phyloP scores from a whole-genome alignment of 2,888 invertebrate genomes.

The Heliconius aoede region DNA sequence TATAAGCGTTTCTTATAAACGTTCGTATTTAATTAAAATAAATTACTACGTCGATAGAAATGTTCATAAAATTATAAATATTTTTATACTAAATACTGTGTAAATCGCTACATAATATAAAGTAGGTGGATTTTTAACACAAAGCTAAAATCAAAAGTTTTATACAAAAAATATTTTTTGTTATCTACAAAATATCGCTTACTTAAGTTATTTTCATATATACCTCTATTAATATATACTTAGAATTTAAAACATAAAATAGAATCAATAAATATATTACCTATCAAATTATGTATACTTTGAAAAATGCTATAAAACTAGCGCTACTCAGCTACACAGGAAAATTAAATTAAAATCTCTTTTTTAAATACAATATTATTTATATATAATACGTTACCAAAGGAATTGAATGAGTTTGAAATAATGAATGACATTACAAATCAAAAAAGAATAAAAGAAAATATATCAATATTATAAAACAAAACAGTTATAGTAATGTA shows the following conservation, averaged over 20 bases:
- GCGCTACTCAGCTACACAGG: neutral
- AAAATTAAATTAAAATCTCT: neutral
- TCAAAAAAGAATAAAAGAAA: no score
- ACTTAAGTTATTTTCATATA: neutral
- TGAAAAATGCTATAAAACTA: neutral
- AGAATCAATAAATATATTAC: neutral
- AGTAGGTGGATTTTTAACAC: conserved; percentile 12
- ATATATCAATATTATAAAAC: no score
- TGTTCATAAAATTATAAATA: neutral
- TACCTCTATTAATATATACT: neutral
- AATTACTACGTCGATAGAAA: neutral
- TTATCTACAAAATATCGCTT: neutral
- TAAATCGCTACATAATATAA: conserved; percentile 15
- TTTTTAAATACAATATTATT: neutral
- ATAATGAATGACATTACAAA: neutral
- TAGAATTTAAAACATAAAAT: conserved; percentile 4
- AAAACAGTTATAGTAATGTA: no score
- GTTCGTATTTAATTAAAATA: conserved; percentile 1
- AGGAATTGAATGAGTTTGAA: neutral
- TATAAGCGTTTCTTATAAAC: conserved; percentile 3
- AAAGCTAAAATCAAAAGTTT: neutral
- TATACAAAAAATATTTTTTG: neutral
- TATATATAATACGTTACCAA: neutral
- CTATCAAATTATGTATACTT: neutral
- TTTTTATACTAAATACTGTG: neutral